Evolutionary conservation across 2,113 vertebrate species (phyloP).

Genomic region (Calonectris borealis): DNA sequence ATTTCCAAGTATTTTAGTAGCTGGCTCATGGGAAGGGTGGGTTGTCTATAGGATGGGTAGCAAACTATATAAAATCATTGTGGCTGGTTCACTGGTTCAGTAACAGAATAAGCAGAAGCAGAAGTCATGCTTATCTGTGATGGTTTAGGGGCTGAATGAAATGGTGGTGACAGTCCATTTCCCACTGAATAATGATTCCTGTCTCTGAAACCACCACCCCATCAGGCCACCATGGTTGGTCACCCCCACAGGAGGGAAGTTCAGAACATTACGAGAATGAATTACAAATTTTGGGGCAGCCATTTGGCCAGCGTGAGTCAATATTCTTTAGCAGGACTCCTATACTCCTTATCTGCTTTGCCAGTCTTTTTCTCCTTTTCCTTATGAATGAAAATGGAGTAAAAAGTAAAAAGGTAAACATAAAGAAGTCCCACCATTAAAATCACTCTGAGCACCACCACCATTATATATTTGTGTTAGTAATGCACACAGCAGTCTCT

Average conservation of each 20-base stretch:
- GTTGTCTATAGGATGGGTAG: neutral
- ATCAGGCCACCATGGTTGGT: neutral
- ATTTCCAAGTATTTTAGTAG: neutral
- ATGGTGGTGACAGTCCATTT: neutral
- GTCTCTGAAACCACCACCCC: neutral
- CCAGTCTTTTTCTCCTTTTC: neutral
- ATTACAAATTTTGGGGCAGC: neutral
- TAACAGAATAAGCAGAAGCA: neutral
- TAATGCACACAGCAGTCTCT: neutral
- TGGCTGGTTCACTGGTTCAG: neutral
- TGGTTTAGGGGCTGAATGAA: neutral
- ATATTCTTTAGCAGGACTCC: neutral
- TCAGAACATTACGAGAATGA: neutral
- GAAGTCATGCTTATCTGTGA: neutral
- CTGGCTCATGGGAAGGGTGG: neutral
- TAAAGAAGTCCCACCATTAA: neutral
- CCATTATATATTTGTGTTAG: neutral
- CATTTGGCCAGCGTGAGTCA: neutral
- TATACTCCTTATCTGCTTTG: neutral
- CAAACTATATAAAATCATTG: neutral
- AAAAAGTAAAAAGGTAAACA: neutral
- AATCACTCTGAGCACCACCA: neutral
- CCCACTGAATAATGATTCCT: neutral
- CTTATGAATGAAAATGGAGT: neutral
- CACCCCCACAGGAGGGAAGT: neutral